Conservation (phyloP, 2,797 vertebrate species). For the Hypotaenidia philippensis region DNA sequence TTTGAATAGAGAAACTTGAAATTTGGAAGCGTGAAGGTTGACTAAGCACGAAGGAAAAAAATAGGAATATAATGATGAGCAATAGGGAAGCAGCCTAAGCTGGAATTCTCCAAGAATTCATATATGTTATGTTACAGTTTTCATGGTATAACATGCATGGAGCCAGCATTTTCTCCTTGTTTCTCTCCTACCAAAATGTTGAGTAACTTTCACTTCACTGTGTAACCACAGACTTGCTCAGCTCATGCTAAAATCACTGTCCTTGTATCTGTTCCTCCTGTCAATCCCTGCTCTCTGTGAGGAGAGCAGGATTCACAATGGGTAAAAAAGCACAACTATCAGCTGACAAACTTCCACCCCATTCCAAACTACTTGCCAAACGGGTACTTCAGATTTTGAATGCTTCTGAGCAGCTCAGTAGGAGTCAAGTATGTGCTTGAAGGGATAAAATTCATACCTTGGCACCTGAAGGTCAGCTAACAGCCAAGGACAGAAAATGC, state of each 20-base stretch:
- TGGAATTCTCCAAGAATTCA: neutral
- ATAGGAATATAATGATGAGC: rapidly evolving
- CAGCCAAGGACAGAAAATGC: neutral
- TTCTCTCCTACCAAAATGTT: neutral
- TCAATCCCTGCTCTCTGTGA: neutral
- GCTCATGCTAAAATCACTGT: neutral
- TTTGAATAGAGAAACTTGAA: neutral
- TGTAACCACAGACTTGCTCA: neutral
- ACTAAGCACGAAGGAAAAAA: neutral
- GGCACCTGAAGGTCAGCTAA: neutral
- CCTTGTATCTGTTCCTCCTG: neutral
- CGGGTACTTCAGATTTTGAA: rapidly evolving
- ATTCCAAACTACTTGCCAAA: neutral
- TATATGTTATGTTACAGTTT: too few relatives aligned
- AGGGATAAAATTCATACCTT: neutral
- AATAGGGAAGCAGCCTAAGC: neutral
- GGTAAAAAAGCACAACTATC: neutral
- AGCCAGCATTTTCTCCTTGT: neutral
- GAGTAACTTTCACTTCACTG: neutral
- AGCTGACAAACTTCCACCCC: neutral
- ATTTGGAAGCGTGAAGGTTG: neutral
- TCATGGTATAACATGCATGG: rapidly evolving
- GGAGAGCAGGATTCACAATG: too few relatives aligned
- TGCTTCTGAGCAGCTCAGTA: neutral
- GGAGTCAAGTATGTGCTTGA: neutral